phyloP scores from a whole-genome alignment of 2,797 vertebrate species.

The Pantherophis alleghaniensis region DNA sequence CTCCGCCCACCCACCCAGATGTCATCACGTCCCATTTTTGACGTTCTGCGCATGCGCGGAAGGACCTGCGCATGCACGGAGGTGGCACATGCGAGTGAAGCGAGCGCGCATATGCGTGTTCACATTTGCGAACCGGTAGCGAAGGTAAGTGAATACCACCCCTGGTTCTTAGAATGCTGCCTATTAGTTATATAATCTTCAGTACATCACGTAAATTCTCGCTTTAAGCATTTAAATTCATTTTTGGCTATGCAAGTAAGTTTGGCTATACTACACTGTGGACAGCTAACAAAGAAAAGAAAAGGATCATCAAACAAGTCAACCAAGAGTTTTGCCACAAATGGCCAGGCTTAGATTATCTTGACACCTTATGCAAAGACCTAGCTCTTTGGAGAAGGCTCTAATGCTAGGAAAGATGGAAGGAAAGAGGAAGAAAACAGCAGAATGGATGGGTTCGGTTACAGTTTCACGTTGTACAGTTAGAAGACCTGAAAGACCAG shows the following conservation, averaged over 20 bases:
- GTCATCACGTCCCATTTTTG: no score
- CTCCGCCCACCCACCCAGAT: no score
- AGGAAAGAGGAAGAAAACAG: no score
- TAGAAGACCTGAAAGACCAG: background rate
- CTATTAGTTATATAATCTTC: background rate
- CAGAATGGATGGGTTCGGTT: no score
- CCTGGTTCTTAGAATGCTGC: background rate
- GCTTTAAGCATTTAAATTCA: background rate
- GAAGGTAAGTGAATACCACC: no score
- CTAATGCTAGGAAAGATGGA: no score
- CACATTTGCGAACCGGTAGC: no score
- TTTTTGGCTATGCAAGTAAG: background rate
- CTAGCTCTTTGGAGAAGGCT: no score
- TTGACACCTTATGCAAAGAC: background rate
- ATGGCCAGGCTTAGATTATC: background rate
- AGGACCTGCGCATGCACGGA: no score
- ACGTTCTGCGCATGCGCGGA: no score
- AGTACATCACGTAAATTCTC: background rate
- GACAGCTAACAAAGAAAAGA: background rate
- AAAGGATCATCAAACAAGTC: background rate
- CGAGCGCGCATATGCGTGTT: no score
- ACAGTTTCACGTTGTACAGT: background rate
- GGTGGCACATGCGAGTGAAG: no score
- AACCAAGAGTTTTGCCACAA: background rate
- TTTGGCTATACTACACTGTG: background rate